Percentiles rank a stretch among this genome's conserved stretches.
phyloP scores from a whole-genome alignment of 2,888 invertebrate species.

The Drosophila sordidapex region DNA sequence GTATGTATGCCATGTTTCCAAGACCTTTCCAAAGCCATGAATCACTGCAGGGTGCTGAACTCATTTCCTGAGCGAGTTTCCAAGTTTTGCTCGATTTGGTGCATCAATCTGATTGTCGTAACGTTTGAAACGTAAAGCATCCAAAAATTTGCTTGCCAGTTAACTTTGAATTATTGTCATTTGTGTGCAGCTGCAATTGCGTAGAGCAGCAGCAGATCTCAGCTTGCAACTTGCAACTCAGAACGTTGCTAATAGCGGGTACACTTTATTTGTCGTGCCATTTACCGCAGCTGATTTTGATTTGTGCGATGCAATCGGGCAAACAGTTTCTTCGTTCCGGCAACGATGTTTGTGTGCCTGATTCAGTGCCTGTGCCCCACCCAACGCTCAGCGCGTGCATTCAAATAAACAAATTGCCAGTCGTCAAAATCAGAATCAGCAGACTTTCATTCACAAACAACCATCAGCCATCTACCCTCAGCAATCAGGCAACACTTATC shows the following conservation, averaged over 20 bases:
- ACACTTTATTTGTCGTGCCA: conserved; percentile 67
- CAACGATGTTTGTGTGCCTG: conserved; percentile 3
- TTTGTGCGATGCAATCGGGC: conserved; percentile 54
- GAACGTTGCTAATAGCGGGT: conserved; percentile 21
- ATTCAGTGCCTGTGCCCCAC: neutral
- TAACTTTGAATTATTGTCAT: conserved; percentile 53
- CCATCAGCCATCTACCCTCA: conserved; percentile 8
- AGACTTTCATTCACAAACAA: conserved; percentile 26
- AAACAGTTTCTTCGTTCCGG: conserved; percentile 27
- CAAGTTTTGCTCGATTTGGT: conserved; percentile 19
- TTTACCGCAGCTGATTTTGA: conserved; percentile 69
- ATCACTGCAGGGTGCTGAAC: conserved; percentile 28
- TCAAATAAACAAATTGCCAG: conserved; percentile 70
- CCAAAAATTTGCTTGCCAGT: conserved; percentile 50
- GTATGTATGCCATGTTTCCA: neutral
- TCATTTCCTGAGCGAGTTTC: conserved; percentile 1
- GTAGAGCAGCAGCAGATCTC: neutral
- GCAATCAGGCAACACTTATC: conserved; percentile 1
- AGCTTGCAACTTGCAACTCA: conserved; percentile 15
- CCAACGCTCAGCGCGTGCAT: conserved; percentile 30
- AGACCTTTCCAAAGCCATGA: conserved; percentile 16
- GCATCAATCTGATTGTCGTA: conserved; percentile 64
- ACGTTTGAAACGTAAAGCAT: conserved; percentile 21
- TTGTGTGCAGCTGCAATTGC: conserved; percentile 5
- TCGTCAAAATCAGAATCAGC: conserved; percentile 44